Conservation (phyloP, 2,797 vertebrate genomes). For the Pagetopsis macropterus region DNA sequence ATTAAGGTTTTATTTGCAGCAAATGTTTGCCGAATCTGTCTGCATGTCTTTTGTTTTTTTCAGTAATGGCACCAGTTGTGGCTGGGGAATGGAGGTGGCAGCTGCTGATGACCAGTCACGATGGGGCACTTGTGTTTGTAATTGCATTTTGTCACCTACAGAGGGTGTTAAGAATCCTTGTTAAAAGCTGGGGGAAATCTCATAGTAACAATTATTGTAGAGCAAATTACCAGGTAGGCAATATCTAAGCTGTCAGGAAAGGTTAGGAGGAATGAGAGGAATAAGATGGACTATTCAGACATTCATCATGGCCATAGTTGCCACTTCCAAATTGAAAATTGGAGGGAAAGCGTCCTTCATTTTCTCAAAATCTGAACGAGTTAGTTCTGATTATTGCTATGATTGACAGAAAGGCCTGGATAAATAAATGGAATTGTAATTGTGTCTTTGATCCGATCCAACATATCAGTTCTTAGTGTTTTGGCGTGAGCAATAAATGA, state of each 20-base stretch:
- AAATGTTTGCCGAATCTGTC: constrained; percentile 85
- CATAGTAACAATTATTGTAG: constrained; percentile 95
- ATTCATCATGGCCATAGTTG: constrained; percentile 92
- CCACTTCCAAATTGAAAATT: constrained; percentile 90
- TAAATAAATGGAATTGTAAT: constrained; percentile 78
- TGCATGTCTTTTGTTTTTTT: constrained; percentile 79
- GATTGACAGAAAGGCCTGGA: constrained; percentile 83
- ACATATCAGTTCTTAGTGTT: constrained; percentile 55
- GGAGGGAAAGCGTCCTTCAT: constrained; percentile 85
- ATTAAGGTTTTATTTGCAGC: constrained; percentile 90
- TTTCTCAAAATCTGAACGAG: constrained; percentile 88
- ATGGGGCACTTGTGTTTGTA: constrained; percentile 92
- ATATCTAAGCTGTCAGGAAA: constrained; percentile 96
- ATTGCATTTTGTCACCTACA: constrained; percentile 99
- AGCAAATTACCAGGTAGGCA: constrained; percentile 97
- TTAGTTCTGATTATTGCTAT: constrained; percentile 84
- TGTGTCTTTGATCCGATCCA: constrained; percentile 63
- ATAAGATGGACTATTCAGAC: constrained; percentile 95
- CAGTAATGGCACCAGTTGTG: constrained; percentile 84
- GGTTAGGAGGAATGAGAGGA: constrained; percentile 92
- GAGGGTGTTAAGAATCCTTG: constrained; percentile 99
- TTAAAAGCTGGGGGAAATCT: constrained; percentile 91
- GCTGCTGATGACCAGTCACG: constrained; percentile 87
- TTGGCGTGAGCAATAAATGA: constrained; percentile 66
- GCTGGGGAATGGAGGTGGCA: constrained; percentile 85